A percentile compares a stretch with the other conserved stretches of the same genome.
These are phyloP conservation scores for Polymixis lichenea DNA, from an alignment of 2,888 invertebrate genomes.

Conservation along the genomic window DNA sequence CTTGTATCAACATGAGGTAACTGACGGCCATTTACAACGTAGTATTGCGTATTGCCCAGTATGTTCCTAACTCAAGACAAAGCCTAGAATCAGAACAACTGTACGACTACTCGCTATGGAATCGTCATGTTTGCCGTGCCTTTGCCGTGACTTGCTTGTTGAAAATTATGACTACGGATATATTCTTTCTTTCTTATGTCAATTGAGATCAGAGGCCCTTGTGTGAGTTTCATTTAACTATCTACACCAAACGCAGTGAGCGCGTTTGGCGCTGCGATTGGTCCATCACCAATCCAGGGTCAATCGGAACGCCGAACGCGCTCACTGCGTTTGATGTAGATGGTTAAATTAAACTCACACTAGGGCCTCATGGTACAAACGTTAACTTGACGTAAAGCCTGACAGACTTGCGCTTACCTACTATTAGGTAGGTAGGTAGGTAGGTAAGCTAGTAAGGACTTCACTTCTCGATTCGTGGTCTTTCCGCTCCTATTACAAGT, in stretches of 20 bases:
- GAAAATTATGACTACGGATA: neutral
- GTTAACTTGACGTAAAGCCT: neutral
- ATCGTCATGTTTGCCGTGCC: no score
- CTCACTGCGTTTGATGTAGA: no score
- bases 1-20: constrained; percentile 90
- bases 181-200: neutral
- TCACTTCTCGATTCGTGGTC: neutral
- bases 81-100: neutral
- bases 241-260: no score
- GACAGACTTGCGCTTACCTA: neutral
- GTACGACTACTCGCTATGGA: no score
- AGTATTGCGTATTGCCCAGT: neutral
- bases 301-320: no score
- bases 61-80: neutral
- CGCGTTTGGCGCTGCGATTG: no score
- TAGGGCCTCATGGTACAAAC: no score
- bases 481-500: neutral
- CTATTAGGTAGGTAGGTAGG: no score
- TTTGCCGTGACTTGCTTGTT: neutral
- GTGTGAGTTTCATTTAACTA: no score
- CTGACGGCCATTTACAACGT: neutral
- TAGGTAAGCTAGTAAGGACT: no score
- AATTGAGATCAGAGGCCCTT: neutral
- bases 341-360: no score
- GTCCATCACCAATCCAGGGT: no score